These are phyloP conservation scores for Barnardius zonarius DNA, from an alignment of 2,113 vertebrate genomes.

Conservation along the genomic window DNA sequence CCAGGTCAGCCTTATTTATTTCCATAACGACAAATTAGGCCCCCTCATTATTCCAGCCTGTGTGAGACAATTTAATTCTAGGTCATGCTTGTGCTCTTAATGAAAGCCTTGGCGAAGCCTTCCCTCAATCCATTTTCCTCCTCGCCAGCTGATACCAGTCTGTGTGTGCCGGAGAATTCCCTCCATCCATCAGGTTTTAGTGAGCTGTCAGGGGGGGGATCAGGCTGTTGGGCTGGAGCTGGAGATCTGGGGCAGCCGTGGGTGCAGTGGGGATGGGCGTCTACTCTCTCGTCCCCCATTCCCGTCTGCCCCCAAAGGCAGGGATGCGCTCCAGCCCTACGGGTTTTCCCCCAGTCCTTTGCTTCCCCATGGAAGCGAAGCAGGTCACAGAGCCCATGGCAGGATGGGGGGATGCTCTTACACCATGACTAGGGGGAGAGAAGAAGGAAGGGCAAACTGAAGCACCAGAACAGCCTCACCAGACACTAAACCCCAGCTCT, in stretches of 20 bases:
- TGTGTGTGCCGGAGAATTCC: neutral
- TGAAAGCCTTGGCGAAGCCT: slow-evolving; percentile 61
- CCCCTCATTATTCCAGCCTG: slow-evolving; percentile 54
- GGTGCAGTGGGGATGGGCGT: neutral
- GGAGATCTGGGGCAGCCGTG: neutral
- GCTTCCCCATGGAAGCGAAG: neutral
- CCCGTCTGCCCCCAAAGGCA: neutral
- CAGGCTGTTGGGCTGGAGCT: neutral
- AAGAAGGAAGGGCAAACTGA: neutral
- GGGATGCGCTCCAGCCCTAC: neutral
- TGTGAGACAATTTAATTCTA: slow-evolving; percentile 64
- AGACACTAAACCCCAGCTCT: neutral
- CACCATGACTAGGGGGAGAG: neutral
- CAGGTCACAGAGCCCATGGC: neutral
- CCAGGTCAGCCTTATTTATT: slow-evolving; percentile 64
- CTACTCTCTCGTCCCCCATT: neutral
- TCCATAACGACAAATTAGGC: slow-evolving; percentile 56
- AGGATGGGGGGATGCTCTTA: neutral
- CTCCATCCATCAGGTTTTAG: slow-evolving; percentile 27
- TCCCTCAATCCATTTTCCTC: slow-evolving; percentile 57
- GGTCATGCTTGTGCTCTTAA: slow-evolving; percentile 52
- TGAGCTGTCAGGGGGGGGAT: neutral
- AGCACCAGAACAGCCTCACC: neutral
- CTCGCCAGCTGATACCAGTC: slow-evolving; percentile 33
- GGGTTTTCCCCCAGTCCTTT: neutral